phyloP scores from a whole-genome alignment of 2,797 vertebrate genomes.

The Odontamblyopus rebecca region DNA sequence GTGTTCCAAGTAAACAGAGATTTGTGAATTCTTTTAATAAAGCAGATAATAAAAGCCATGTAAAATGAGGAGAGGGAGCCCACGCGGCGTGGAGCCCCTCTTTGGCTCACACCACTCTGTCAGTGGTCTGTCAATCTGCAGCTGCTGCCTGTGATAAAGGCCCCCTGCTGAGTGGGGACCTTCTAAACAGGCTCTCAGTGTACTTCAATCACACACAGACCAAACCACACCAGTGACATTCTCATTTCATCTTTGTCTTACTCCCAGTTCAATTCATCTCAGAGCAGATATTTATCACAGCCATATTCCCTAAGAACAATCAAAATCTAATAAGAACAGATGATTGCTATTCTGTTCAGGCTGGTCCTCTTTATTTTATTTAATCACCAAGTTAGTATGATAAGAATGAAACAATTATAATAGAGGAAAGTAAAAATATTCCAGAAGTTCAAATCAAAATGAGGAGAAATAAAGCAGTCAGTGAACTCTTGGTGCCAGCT shows the following conservation, averaged over 20 bases:
- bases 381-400: not conserved
- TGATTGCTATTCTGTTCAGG: not conserved
- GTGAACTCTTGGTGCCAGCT: not conserved
- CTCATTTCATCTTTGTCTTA: slow-evolving; percentile 30
- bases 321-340: slow-evolving; percentile 9
- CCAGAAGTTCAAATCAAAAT: not conserved
- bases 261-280: slow-evolving; percentile 45
- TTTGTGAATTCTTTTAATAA: not conserved
- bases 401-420: slow-evolving; percentile 1
- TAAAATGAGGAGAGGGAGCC: not conserved
- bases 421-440: not conserved
- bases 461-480: not conserved
- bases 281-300: slow-evolving; percentile 52
- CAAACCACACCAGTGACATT: slow-evolving; percentile 42
- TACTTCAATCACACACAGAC: slow-evolving; percentile 46
- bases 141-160: slow-evolving; percentile 75
- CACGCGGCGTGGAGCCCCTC: slow-evolving; percentile 22
- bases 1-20: slow-evolving; percentile 12
- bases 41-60: slow-evolving; percentile 7
- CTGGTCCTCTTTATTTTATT: not conserved
- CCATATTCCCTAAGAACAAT: slow-evolving; percentile 29
- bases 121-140: slow-evolving; percentile 65
- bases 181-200: slow-evolving; percentile 60
- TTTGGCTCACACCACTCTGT: slow-evolving; percentile 46
- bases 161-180: slow-evolving; percentile 65